These are phyloP conservation scores for Ornithorhynchus anatinus DNA, from an alignment of 2,113 vertebrate species.

Conservation along the genomic window DNA sequence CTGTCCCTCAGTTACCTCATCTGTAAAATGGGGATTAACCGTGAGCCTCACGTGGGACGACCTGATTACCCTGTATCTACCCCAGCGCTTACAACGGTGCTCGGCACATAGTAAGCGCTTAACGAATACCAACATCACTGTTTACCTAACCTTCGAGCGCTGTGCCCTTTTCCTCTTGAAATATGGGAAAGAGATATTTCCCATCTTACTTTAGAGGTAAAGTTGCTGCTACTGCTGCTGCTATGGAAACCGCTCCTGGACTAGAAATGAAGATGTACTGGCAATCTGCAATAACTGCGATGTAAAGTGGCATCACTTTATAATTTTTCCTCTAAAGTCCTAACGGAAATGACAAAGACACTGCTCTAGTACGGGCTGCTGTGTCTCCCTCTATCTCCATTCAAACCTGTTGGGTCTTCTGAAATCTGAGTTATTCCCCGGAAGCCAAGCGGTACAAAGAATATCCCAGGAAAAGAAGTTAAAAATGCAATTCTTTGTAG, in stretches of 20 bases:
- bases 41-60: no score
- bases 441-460: conserved; percentile 47
- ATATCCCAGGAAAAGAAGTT: conserved; percentile 34
- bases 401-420: conserved; percentile 33
- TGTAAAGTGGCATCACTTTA: conserved; percentile 66
- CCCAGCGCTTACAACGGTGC: no score
- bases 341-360: conserved; percentile 60
- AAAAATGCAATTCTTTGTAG: conserved; percentile 19
- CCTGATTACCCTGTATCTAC: no score
- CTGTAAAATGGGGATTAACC: no score
- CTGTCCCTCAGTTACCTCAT: no score
- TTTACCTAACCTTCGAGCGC: conserved; percentile 22
- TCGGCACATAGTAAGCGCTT: no score
- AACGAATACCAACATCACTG: no score
- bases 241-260: conserved; percentile 67
- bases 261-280: conserved; percentile 63
- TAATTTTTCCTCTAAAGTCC: conserved; percentile 65
- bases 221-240: conserved; percentile 57
- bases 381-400: conserved; percentile 38
- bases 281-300: conserved; percentile 52
- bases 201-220: conserved; percentile 34
- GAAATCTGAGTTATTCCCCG: conserved; percentile 17
- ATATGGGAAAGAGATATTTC: conserved; percentile 41
- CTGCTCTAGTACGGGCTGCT: conserved; percentile 54
- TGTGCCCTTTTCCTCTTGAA: conserved; percentile 39